Base-by-base conservation (phyloP, 2,797 vertebrate species). In the Dermochelys coriacea region DNA sequence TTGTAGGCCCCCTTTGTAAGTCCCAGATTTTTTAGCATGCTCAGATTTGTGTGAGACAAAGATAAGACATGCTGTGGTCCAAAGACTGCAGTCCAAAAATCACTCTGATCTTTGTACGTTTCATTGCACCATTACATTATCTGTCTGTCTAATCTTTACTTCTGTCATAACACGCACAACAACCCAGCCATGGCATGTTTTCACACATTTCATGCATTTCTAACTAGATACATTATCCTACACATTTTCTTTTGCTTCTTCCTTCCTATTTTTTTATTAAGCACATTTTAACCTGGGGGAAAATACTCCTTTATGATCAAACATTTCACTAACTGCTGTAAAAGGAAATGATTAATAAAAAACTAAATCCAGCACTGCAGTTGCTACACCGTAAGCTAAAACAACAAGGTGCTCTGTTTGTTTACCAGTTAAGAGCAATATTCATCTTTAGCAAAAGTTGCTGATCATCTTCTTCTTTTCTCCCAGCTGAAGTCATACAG, bases 391-490 rank as follows among this genome's bases (percentile, higher is more conserved):
- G 57, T 51, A 64, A 84, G 49, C 71, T 86, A 93, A 88, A 89
- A 5, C 55, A 8, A 85, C 61, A 49, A 77, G 75, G 47, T 55
- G 47, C 34, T 71, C 37, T 84, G 18, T 71, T 79, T 54, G 9
- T 88, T 95, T 89, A 78, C 31, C 86, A 45, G 45, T 93, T 54
- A 29, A 0, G 0, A 52, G 57, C 83, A 94, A 57, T 59, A 86
- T 96, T 90, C 87, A n/a, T 91, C 82, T 77, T 83, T 90, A 95
- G 85, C 21, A 55, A 25, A 71, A 54, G 29, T 49, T 90, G 47
- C 82, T 95, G 85, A 83, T 94, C 47, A 82, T 94, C 50, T 86
- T 95, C 50, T 41, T 91, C 37, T 94, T 93, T 41, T 93, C 90
- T 57, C 41, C 61, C 3, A 5, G 7, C 88, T 84, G 14, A 93